Conservation (phyloP, 2,797 vertebrate species). For the Dendrocincla fuliginosa region DNA sequence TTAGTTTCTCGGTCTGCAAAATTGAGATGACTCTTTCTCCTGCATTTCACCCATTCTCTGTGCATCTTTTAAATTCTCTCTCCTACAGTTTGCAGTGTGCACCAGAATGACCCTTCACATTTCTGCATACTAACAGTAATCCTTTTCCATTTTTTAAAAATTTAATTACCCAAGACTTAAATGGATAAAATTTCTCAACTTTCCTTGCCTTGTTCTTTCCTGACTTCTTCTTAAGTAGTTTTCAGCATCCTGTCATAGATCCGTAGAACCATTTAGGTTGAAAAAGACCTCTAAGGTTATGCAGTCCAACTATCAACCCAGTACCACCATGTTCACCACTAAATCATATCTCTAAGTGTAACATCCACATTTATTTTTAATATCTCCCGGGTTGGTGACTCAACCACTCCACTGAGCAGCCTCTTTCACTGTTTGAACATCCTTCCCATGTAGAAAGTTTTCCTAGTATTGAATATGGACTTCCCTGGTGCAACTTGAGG, state of each 20-base stretch:
- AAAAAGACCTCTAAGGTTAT: background rate
- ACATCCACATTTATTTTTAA: background rate
- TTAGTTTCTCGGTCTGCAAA: background rate
- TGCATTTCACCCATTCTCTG: fast-evolving
- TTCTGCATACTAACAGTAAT: background rate
- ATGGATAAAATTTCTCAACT: background rate
- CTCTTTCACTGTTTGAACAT: background rate
- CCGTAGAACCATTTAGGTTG: background rate
- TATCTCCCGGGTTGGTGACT: background rate
- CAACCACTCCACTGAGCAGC: background rate
- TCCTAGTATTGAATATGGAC: background rate
- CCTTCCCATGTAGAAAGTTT: too few relatives aligned
- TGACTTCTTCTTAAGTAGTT: background rate
- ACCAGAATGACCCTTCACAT: background rate
- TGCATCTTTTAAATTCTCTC: background rate
- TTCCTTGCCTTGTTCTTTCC: background rate
- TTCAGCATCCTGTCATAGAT: background rate
- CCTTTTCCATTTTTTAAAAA: background rate
- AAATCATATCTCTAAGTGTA: too few relatives aligned
- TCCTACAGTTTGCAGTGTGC: background rate
- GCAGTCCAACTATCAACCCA: background rate
- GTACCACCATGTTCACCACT: too few relatives aligned
- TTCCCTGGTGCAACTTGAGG: background rate
- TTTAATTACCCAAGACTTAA: background rate
- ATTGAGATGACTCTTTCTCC: background rate